phyloP scores from a whole-genome alignment of 2,797 vertebrate genomes.

The Peromyscus melanophrys region DNA sequence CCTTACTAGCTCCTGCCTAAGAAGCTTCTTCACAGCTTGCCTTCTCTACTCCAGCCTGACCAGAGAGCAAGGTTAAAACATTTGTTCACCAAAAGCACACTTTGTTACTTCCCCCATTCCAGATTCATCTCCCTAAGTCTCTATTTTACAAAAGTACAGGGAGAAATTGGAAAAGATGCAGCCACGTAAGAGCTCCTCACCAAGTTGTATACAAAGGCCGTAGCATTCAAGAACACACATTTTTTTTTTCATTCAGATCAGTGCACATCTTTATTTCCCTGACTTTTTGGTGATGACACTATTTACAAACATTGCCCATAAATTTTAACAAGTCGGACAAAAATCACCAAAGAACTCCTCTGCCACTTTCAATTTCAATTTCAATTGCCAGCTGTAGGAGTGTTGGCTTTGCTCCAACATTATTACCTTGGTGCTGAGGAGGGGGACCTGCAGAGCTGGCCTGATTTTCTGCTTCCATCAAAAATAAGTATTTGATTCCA shows the following conservation, averaged over 20 bases:
- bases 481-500: slow-evolving; percentile 35
- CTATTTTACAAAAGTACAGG: slow-evolving; percentile 9
- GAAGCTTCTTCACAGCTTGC: background rate
- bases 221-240: background rate
- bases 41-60: background rate
- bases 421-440: background rate
- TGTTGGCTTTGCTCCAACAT: background rate
- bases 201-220: background rate
- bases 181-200: slow-evolving; percentile 13
- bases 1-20: background rate
- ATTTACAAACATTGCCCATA: background rate
- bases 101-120: background rate
- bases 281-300: background rate
- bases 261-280: background rate
- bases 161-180: background rate
- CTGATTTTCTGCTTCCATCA: slow-evolving; percentile 17
- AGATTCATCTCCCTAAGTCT: slow-evolving; percentile 12
- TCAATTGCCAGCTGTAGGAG: background rate
- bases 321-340: slow-evolving; percentile 41
- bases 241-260: background rate
- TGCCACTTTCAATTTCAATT: background rate
- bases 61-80: slow-evolving; percentile 34
- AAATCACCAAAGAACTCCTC: slow-evolving; percentile 5
- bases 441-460: background rate
- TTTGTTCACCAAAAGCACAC: background rate